Conservation (phyloP, 2,888 invertebrate species). For the Ornithoptera alexandrae region DNA sequence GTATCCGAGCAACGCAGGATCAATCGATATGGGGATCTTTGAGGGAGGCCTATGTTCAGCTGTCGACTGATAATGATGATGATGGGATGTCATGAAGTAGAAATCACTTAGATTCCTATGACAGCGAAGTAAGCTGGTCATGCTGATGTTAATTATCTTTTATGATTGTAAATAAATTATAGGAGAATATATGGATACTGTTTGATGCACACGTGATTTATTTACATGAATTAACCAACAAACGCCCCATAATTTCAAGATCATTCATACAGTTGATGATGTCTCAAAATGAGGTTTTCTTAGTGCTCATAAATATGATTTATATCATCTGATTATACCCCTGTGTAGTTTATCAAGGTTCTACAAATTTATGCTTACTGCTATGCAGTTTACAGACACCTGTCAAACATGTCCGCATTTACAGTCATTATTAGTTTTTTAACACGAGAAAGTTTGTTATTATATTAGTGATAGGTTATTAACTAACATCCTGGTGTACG, state of each 20-base stretch:
- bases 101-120: too few relatives aligned
- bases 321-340: not conserved
- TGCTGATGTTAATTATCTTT: too few relatives aligned
- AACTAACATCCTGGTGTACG: not conserved
- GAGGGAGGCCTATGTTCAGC: too few relatives aligned
- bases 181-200: too few relatives aligned
- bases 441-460: not conserved
- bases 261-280: not conserved
- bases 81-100: too few relatives aligned
- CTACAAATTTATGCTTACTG: not conserved
- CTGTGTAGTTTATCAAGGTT: not conserved
- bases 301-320: not conserved
- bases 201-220: too few relatives aligned
- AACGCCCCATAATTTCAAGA: not conserved
- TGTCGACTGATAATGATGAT: too few relatives aligned
- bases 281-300: not conserved
- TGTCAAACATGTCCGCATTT: not conserved
- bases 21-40: too few relatives aligned
- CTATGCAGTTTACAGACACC: not conserved
- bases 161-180: too few relatives aligned
- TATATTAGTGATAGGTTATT: not conserved
- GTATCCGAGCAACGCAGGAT: too few relatives aligned
- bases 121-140: too few relatives aligned
- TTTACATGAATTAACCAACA: too few relatives aligned
- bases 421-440: not conserved